Base-by-base conservation (phyloP, 2,888 invertebrate genomes). In the Melanotus villosus region DNA sequence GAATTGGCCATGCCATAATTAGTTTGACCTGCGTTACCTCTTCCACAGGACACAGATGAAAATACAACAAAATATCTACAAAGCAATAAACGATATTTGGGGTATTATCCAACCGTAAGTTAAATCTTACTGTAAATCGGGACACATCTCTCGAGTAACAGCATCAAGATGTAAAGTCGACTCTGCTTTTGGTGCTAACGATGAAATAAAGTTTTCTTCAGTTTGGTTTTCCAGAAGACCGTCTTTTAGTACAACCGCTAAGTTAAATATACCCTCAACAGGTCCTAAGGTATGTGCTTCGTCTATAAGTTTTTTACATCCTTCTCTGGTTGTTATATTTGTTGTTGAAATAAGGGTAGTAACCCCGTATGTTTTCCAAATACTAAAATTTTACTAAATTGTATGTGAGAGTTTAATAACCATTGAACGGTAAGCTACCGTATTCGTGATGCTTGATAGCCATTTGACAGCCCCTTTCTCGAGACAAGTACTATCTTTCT, bases 1-100 rank as follows among this genome's bases (percentile, higher is more conserved):
- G 95, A 95, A 86, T 97, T 97, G 43, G 95, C 92, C 87, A 93
- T 92, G 21, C 95, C 97, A 82, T 97, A 97, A 85, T 95, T 96
- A 16, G 93, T 91, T 86, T 97, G 97, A 0, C 96, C 96, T 3
- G 93, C 91, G 84, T 97, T 97, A 76, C 97, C 97, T 18, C 96
- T 89, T 12, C 97, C 97, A 81, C 96, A 96, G 0, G 94, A 92
- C 4, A 97, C 94, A 14, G 96, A 96, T 0, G 97, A 97, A 86
- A 97, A 97, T 18, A 94, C 91, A 0, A 97, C 96, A 36, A 63
- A 50, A 36, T 30, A 21, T 2, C 23, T 23, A 12, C 34, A 23
- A n/a, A 50, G 2, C n/a, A n/a, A n/a, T n/a, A n/a, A n/a, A n/a
- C n/a, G n/a, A n/a, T n/a, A n/a, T n/a, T n/a, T n/a, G n/a, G n/a